These are phyloP conservation scores for Gallinago media DNA, from an alignment of 2,113 vertebrate species.

Conservation along the genomic window DNA sequence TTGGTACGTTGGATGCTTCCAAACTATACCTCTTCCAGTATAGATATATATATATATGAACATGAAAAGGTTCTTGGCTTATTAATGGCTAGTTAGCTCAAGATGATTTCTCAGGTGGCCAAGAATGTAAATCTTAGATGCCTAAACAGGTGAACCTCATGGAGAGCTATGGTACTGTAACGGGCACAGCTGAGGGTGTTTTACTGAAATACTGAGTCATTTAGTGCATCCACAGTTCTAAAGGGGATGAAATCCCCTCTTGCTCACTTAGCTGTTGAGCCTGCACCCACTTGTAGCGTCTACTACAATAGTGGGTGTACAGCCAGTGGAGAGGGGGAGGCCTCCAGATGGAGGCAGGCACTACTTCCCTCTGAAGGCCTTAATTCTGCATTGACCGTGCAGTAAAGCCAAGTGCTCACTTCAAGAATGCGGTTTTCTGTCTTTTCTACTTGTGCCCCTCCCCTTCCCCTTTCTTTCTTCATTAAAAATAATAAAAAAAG, in stretches of 20 bases:
- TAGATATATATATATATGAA: neutral
- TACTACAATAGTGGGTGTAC: rapidly evolving
- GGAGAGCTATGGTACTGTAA: neutral
- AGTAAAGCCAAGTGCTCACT: neutral
- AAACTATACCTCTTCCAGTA: neutral
- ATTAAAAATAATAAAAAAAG: neutral
- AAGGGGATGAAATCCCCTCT: neutral
- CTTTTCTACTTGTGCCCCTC: neutral
- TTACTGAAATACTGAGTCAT: neutral
- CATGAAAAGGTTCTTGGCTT: neutral
- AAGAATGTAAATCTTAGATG: neutral
- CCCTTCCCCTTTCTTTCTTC: neutral
- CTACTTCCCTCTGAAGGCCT: neutral
- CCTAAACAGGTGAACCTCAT: neutral
- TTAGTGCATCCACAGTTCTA: neutral
- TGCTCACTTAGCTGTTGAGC: neutral
- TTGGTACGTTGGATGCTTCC: neutral
- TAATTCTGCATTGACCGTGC: neutral
- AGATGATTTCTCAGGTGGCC: neutral
- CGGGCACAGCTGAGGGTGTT: neutral
- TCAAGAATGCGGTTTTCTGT: neutral
- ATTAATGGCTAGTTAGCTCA: neutral
- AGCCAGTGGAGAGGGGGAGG: neutral
- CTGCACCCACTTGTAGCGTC: neutral
- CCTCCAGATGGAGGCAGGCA: neutral